Base-by-base conservation (phyloP, 2,888 invertebrate genomes). In the Allacma fusca region DNA sequence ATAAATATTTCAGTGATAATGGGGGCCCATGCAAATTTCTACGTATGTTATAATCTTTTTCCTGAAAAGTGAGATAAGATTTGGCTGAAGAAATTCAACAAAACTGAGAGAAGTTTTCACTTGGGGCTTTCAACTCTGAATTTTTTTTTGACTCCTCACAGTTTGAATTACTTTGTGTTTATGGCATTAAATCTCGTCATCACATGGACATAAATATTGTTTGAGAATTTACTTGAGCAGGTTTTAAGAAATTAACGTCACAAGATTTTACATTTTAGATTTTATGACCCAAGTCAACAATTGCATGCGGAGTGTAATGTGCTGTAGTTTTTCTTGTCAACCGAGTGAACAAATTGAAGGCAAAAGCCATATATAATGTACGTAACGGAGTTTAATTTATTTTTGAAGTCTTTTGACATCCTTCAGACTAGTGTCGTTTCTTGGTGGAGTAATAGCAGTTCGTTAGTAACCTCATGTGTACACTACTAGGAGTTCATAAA, bases 211-310 rank as follows among this genome's bases (percentile, higher is more conserved):
- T 50, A 50, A 50, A 50, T 50, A 50, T 50, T 50, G 9, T 50
- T 5, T 50, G 50, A 50, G 50, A 50, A 65, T 65, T 28, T 65
- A 65, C 65, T 65, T 65, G 28, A 65, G 29, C 65, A 65, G 29
- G 65, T 65, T 65, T 65, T 29, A 65, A 28, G 26, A 29, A 65
- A 65, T 65, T 65, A 65, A 65, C 26, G 65, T 65, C 65, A 65
- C 65, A 65, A 65, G 65, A 65, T 65, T 65, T 28, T 26, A 28
- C 65, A 23, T 29, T 26, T 26, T 50, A n/a, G 19, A 28, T 65
- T 74, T 64, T 74, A 64, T 74, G 50, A 59, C 40, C 26, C 62
- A 62, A 76, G 19, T 62, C 34, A 50, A 50, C 50, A 50, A 2
- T 50, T 50, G 50, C 50, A 50, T 19, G 19, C 16, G n/a, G 65